These are phyloP conservation scores for Drosophila formosana DNA, from an alignment of 2,888 invertebrate species.

Conservation along the genomic window DNA sequence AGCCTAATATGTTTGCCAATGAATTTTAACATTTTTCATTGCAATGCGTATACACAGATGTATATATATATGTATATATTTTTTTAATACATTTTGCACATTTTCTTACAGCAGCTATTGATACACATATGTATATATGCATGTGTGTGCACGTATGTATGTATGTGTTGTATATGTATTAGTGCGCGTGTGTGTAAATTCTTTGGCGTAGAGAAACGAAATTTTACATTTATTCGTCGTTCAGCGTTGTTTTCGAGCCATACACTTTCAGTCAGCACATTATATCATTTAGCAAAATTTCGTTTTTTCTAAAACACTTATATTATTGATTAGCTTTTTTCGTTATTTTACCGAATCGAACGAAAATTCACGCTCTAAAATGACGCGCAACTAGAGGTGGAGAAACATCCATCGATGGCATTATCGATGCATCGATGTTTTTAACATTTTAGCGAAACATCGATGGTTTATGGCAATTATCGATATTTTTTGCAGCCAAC, in stretches of 20 bases:
- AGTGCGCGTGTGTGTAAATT: slow-evolving; percentile 63
- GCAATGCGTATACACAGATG: not conserved
- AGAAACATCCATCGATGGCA: not conserved
- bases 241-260: slow-evolving; percentile 23
- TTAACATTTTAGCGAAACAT: not conserved
- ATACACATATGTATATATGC: slow-evolving; percentile 36
- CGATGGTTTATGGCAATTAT: not conserved
- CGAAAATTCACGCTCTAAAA: slow-evolving; percentile 65
- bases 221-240: slow-evolving; percentile 49
- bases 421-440: slow-evolving; percentile 2
- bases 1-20: slow-evolving; percentile 32
- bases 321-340: slow-evolving; percentile 61
- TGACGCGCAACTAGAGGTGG: slow-evolving; percentile 50
- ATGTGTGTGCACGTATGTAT: slow-evolving; percentile 39
- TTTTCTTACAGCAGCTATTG: slow-evolving; percentile 65
- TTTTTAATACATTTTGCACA: slow-evolving; percentile 67
- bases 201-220: slow-evolving; percentile 67
- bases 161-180: slow-evolving; percentile 28
- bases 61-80: slow-evolving; percentile 43
- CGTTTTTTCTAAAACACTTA: slow-evolving; percentile 31
- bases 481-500: not conserved
- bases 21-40: slow-evolving; percentile 42
- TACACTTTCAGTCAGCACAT: slow-evolving; percentile 36
- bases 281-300: slow-evolving; percentile 18
- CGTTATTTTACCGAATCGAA: slow-evolving; percentile 64